Evolutionary conservation across 2,113 vertebrate species (phyloP).

Genomic region (Salvelinus sp.): DNA sequence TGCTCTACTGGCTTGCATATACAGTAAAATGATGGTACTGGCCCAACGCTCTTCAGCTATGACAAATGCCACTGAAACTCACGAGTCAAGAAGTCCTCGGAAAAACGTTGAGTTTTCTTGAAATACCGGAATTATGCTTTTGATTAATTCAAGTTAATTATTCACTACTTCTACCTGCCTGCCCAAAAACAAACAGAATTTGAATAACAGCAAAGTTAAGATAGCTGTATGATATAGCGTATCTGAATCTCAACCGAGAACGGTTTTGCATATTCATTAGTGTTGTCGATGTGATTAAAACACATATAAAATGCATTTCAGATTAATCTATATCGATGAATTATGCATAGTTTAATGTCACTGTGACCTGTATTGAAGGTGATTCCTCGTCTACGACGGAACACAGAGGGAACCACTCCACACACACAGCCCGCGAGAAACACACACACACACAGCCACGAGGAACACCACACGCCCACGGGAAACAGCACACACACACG

Average conservation of each 20-base stretch:
- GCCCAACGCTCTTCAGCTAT: not conserved
- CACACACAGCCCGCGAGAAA: too few relatives aligned
- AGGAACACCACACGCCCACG: too few relatives aligned
- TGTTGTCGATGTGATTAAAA: constrained; percentile 74
- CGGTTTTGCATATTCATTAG: constrained; percentile 70
- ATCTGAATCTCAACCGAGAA: constrained; percentile 50
- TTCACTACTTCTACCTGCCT: too few relatives aligned
- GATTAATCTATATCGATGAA: constrained; percentile 73
- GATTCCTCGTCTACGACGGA: constrained; percentile 43
- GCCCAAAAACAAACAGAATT: constrained; percentile 43
- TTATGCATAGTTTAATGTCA: constrained; percentile 65
- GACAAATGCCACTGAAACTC: constrained; percentile 25
- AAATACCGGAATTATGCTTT: constrained; percentile 4
- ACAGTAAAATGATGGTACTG: constrained; percentile 19
- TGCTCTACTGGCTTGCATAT: not conserved
- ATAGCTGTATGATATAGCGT: constrained; percentile 54
- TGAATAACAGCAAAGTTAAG: constrained; percentile 32
- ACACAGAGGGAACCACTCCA: not conserved
- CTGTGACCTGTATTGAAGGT: constrained; percentile 70
- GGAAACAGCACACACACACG: too few relatives aligned
- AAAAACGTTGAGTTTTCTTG: not conserved
- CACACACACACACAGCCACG: too few relatives aligned
- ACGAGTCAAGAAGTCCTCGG: constrained; percentile 16
- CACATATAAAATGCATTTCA: constrained; percentile 63
- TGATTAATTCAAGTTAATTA: constrained; percentile 8